These are phyloP conservation scores for Pristiophorus japonicus DNA, from an alignment of 2,113 vertebrate species.

Conservation along the genomic window DNA sequence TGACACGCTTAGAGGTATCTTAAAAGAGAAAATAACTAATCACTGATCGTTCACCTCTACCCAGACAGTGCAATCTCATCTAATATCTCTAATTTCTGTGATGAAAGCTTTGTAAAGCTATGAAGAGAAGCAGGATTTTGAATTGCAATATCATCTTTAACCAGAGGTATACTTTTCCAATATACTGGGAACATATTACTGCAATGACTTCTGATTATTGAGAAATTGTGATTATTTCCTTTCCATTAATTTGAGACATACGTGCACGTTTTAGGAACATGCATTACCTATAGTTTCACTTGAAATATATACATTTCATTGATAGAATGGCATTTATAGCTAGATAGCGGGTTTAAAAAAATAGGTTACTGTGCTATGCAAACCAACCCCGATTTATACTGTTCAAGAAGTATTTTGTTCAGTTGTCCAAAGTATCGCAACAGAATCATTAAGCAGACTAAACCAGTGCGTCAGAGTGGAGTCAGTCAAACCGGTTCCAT, in stretches of 20 bases:
- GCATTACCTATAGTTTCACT: not conserved
- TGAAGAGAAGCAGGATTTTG: not conserved
- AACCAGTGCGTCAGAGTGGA: not conserved
- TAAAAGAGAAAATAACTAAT: constrained; percentile 47
- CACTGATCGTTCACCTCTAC: not conserved
- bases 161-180: not conserved
- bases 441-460: not conserved
- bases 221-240: not conserved
- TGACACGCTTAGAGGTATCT: constrained; percentile 61
- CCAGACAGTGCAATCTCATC: not conserved
- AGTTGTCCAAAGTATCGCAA: not conserved
- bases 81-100: not conserved
- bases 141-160: not conserved
- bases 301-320: not conserved
- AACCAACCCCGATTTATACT: not conserved
- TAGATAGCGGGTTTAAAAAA: not conserved
- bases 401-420: not conserved
- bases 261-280: not conserved
- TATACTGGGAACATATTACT: not conserved
- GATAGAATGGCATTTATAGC: not conserved
- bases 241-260: not conserved
- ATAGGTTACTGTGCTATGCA: not conserved
- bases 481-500: not conserved
- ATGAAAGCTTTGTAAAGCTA: not conserved
- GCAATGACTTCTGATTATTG: not conserved